Conservation (phyloP, 30 jellyfish, hydroid and myxozoan genomes). For the Morbakka virulenta region DNA sequence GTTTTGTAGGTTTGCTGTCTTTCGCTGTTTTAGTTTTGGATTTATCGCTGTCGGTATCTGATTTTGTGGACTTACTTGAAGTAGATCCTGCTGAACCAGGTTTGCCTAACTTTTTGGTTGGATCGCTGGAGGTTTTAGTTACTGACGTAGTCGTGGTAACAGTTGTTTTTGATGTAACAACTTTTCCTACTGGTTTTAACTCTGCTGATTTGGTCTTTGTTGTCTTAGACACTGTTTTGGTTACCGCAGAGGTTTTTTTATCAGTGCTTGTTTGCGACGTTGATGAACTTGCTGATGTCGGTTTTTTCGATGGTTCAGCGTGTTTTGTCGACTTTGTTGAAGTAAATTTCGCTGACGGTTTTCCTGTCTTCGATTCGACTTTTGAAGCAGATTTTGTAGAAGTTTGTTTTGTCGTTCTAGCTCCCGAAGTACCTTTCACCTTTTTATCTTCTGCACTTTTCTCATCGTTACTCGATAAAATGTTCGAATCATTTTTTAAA, state of each 20-base stretch:
- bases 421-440: background rate
- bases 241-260: no score
- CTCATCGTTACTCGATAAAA: background rate
- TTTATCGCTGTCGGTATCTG: background rate
- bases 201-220: background rate
- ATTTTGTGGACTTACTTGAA: background rate
- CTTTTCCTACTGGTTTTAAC: background rate
- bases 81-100: background rate
- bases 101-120: background rate
- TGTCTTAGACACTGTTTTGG: no score
- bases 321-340: background rate
- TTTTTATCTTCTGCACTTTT: background rate
- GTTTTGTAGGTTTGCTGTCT: background rate
- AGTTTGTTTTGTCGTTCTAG: background rate
- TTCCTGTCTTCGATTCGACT: conserved; percentile 15
- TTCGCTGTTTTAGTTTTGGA: background rate
- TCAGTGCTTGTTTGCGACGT: no score
- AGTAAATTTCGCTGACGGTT: conserved; percentile 14
- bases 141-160: background rate
- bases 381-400: conserved; percentile 10
- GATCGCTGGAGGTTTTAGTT: background rate
- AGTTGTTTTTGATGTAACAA: background rate
- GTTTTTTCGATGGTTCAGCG: conserved; percentile 31
- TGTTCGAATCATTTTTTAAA: no score
- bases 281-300: conserved; percentile 38